Evolutionary conservation across 2,888 invertebrate species (phyloP).

Genomic region (Pantelozetes paolii): DNA sequence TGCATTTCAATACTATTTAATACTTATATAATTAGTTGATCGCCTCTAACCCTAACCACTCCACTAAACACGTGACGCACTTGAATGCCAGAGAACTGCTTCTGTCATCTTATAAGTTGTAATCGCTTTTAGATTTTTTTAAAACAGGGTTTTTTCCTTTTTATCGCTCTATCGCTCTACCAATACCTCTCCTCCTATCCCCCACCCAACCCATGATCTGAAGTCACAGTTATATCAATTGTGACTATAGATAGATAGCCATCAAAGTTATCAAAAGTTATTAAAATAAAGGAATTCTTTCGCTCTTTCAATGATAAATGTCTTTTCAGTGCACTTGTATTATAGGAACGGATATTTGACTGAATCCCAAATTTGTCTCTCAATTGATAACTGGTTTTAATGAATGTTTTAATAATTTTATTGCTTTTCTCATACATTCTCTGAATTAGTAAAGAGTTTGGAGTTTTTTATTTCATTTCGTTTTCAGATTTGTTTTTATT

Average conservation of each 20-base stretch:
- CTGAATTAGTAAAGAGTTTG: not conserved
- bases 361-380: not conserved
- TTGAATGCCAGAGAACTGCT: slow-evolving; percentile 28
- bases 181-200: slow-evolving; percentile 18
- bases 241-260: not conserved
- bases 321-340: not conserved
- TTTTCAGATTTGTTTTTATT: not conserved
- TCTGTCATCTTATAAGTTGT: not conserved
- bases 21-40: slow-evolving; percentile 33
- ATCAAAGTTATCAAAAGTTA: not conserved
- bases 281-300: slow-evolving; percentile 11
- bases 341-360: not conserved
- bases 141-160: slow-evolving; percentile 15
- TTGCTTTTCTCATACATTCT: not conserved
- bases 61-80: not conserved
- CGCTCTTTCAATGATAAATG: slow-evolving; percentile 27
- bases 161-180: no score
- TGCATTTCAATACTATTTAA: slow-evolving; percentile 8
- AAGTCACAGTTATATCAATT: not conserved
- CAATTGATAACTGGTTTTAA: slow-evolving; percentile 20
- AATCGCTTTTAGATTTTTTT: not conserved
- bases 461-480: not conserved
- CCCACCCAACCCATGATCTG: slow-evolving; percentile 7
- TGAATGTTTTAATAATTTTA: not conserved
- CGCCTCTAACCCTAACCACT: not conserved